Evolutionary conservation across 2,797 vertebrate species (phyloP), one percentile per base, ranked within the genome.

Genomic region (Dromococcyx pavoninus): DNA sequence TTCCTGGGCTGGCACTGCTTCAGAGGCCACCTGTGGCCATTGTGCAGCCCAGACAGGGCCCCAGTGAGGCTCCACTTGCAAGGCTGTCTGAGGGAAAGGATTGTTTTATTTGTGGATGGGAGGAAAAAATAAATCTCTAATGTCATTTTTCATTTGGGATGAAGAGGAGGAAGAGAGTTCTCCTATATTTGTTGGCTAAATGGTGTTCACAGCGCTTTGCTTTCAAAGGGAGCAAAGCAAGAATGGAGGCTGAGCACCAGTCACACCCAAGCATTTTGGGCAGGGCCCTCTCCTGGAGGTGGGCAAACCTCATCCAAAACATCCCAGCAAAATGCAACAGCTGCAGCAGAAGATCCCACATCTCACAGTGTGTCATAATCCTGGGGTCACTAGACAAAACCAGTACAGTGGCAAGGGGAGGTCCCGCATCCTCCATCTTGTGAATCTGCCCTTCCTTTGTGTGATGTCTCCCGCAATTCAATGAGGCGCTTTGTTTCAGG

Each of bases 371-470:
- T 6, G 18, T 5, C 1, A 1, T 17, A 58, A 44, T 18, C 25
- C 8, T 0, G 0, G 14, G 14, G 28, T 35, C 3, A 0, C 3
- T 0, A 0, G 58, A 64, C 1, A 2, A 66, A 73, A n/a, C 23
- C 7, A 1, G 53, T 2, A 1, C 0, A 0, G 77, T 1, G 10
- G 16, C 1, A 0, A n/a, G 5, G 19, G 43, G 7, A 56, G 32
- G 67, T 27, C 27, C 41, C 2, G 2, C 3, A 2, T 67, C 37
- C 78, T 93, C 69, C 81, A 39, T 76, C 60, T 78, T 56, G 54
- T 72, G 73, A 44, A 37, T 75, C 66, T 51, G 28, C 54, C 58
- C 23, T 65, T 77, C 72, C 82, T 77, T 58, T 70, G 78, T 22
- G 35, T 6, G 65, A 10, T 6, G 2, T 56, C 75, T 69, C 8